Evolutionary conservation across 2,113 vertebrate genomes (phyloP).

Genomic region (Oncorhynchus keta): DNA sequence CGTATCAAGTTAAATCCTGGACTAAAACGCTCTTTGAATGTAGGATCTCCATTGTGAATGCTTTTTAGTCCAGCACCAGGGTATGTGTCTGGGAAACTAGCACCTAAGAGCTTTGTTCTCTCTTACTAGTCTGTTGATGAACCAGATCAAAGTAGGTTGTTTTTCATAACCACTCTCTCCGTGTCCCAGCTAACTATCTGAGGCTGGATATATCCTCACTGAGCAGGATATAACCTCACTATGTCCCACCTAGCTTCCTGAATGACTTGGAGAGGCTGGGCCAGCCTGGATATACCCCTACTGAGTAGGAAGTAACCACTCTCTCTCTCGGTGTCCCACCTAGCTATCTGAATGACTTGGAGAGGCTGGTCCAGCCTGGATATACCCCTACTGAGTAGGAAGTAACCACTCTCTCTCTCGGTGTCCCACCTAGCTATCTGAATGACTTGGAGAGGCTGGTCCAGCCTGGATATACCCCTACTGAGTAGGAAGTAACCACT

Average conservation of each 20-base stretch:
- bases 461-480: no score
- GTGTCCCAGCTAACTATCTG: conserved; percentile 58
- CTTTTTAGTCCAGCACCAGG: no score
- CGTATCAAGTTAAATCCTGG: no score
- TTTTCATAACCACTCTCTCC: conserved; percentile 71
- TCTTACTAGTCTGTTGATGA: conserved; percentile 47
- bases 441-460: no score
- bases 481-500: conserved; percentile 74
- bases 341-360: conserved; percentile 59
- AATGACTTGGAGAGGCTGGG: background rate
- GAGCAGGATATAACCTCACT: no score
- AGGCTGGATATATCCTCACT: background rate
- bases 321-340: no score
- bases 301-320: no score
- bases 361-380: background rate
- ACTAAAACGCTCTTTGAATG: no score
- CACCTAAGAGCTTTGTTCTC: no score
- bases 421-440: no score
- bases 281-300: background rate
- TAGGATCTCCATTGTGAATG: no score
- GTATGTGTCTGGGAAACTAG: conserved; percentile 50
- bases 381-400: conserved; percentile 83
- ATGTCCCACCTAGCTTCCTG: conserved; percentile 57
- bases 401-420: conserved; percentile 51
- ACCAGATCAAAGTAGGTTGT: conserved; percentile 56